Base-by-base conservation (phyloP, 1,140 invertebrate genomes). In the Calliphora vicina region DNA sequence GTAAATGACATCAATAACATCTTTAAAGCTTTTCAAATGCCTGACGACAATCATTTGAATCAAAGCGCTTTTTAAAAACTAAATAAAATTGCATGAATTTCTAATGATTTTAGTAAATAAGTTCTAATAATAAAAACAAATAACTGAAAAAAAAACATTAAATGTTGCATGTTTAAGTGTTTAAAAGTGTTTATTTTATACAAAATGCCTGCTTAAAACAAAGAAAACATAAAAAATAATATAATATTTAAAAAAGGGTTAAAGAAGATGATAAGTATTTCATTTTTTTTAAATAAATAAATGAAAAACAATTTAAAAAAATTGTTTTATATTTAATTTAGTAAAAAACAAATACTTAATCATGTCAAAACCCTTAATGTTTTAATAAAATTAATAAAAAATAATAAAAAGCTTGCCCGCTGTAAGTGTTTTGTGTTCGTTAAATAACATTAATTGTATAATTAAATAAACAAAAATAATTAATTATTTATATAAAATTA, bases 381-480 rank as follows among this genome's bases (percentile, higher is more conserved):
- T 35, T 15, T 15, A 82, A 72, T 5, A 26, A 45, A 82, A 13
- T n/a, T n/a, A n/a, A 35, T 76, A 29, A 43, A 71, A 67, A 17
- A 35, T 35, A 35, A 35, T 15, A 80, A 80, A 20, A 50, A 61
- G 15, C 6, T 45, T 29, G 25, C 29, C 17, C 26, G 81, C 61
- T 50, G n/a, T 78, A 80, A 80, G 29, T 57, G 23, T 57, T 25
- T 76, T 81, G 23, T 43, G 23, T 43, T 42, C 3, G 17, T 13
- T 80, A 50, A 42, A 43, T 80, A 50, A 29, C 20, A 42, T 42
- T 82, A 82, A 8, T 35, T 35, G 35, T 35, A 10, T 35, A 0
- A 73, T 8, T 72, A 57, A 80, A 80, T 74, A 73, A 73, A 29
- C 23, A 73, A 43, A 50, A 50, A 45, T 80, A 80, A 81, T 20